Evolutionary conservation across 2,888 invertebrate species (phyloP).

Genomic region (Elmis aenea): DNA sequence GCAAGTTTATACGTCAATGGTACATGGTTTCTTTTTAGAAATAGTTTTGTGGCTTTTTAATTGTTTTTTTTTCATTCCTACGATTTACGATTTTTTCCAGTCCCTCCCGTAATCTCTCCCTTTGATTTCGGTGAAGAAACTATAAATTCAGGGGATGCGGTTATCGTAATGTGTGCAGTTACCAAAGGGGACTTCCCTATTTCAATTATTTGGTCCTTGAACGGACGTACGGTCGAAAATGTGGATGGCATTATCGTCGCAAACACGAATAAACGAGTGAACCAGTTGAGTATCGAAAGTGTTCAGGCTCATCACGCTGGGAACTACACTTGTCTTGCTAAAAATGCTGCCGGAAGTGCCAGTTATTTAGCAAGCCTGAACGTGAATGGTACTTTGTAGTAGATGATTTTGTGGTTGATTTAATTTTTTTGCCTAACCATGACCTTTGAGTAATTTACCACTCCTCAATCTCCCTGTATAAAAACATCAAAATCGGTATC

Average conservation of each 20-base stretch:
- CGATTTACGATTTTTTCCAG: too few species aligned
- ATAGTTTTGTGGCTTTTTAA: conserved; percentile 8
- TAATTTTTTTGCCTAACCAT: background rate
- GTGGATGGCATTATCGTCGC: conserved; percentile 44
- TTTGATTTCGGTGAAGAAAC: conserved; percentile 72
- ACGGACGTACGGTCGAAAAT: conserved; percentile 46
- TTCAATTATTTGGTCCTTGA: conserved; percentile 67
- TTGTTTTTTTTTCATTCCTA: conserved; percentile 26
- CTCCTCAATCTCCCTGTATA: too few species aligned
- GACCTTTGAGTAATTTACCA: background rate
- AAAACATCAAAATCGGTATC: too few species aligned
- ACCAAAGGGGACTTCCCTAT: conserved; percentile 76
- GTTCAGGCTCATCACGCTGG: conserved; percentile 49
- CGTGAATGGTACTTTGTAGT: conserved; percentile 51
- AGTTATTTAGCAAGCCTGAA: conserved; percentile 47
- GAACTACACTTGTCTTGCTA: conserved; percentile 50
- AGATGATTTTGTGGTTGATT: too few species aligned
- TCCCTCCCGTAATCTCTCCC: conserved; percentile 65
- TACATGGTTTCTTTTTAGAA: conserved; percentile 39
- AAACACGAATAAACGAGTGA: conserved; percentile 46
- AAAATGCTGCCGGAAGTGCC: conserved; percentile 48
- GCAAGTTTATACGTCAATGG: conserved; percentile 53
- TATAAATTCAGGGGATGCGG: conserved; percentile 71
- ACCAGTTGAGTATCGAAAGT: conserved; percentile 49
- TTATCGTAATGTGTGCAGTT: conserved; percentile 70